These are phyloP conservation scores for Mus minutoides DNA, from an alignment of 2,797 vertebrate species.

Conservation along the genomic window DNA sequence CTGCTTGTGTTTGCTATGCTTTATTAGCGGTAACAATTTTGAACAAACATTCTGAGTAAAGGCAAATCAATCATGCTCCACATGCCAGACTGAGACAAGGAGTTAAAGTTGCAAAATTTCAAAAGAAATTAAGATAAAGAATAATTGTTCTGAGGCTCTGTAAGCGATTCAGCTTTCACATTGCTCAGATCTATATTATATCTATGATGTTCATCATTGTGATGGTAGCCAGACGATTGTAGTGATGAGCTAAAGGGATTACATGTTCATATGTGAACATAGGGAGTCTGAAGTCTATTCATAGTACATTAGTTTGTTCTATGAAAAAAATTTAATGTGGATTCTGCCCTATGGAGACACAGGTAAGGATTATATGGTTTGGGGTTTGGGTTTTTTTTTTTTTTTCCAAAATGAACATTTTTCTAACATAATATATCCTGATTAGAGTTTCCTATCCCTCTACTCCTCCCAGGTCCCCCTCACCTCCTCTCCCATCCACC, in stretches of 20 bases:
- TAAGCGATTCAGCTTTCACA: conserved; percentile 1
- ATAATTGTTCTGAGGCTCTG: background rate
- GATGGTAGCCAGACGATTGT: background rate
- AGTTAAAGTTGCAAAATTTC: background rate
- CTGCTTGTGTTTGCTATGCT: conserved; percentile 59
- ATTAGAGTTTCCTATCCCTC: background rate
- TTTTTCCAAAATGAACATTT: background rate
- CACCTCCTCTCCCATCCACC: background rate
- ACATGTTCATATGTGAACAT: background rate
- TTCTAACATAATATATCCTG: background rate
- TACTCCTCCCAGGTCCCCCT: background rate
- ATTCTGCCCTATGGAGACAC: background rate
- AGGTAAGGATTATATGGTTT: background rate
- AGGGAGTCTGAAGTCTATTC: background rate
- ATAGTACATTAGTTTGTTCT: background rate
- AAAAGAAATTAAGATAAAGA: background rate
- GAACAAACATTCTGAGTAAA: conserved; percentile 48
- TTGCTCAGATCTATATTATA: background rate
- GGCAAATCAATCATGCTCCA: conserved; percentile 1
- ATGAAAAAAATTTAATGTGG: background rate
- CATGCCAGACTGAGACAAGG: background rate
- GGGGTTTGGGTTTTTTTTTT: background rate
- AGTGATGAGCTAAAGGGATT: background rate
- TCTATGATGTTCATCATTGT: background rate
- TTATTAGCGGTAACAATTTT: conserved; percentile 58